Percentiles rank a stretch among this genome's conserved stretches.
These are phyloP conservation scores for Eueides isabella DNA, from an alignment of 1,140 invertebrate genomes.

Conservation along the genomic window DNA sequence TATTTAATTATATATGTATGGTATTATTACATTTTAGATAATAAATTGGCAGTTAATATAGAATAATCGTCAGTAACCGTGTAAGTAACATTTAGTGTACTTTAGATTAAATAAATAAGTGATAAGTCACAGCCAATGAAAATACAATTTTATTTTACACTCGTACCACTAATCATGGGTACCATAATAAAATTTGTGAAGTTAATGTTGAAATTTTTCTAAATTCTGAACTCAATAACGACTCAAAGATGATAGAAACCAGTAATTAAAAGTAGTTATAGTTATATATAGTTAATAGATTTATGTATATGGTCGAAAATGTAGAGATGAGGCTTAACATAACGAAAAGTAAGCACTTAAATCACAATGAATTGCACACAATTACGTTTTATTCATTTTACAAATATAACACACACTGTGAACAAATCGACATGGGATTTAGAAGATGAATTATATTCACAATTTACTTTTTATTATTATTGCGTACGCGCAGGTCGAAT, in stretches of 20 bases:
- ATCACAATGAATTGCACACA: background rate
- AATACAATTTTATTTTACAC: background rate
- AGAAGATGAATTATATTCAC: conserved; percentile 6
- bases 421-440: background rate
- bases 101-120: too few relatives aligned
- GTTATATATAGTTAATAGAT: background rate
- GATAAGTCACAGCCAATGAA: too few relatives aligned
- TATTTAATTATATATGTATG: background rate
- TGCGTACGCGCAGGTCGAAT: background rate
- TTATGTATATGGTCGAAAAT: background rate
- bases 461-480: conserved; percentile 5
- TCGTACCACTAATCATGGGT: background rate
- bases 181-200: background rate
- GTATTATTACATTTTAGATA: too few relatives aligned
- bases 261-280: conserved; percentile 12
- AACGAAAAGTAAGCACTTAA: background rate
- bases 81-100: too few relatives aligned
- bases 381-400: background rate
- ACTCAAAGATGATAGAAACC: background rate
- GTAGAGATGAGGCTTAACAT: background rate
- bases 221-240: background rate
- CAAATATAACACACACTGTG: background rate
- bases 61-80: too few relatives aligned
- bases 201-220: background rate
- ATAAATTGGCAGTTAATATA: too few relatives aligned